Evolutionary conservation across 1,140 invertebrate genomes (phyloP).

Genomic region (Drosophila ogumai): DNA sequence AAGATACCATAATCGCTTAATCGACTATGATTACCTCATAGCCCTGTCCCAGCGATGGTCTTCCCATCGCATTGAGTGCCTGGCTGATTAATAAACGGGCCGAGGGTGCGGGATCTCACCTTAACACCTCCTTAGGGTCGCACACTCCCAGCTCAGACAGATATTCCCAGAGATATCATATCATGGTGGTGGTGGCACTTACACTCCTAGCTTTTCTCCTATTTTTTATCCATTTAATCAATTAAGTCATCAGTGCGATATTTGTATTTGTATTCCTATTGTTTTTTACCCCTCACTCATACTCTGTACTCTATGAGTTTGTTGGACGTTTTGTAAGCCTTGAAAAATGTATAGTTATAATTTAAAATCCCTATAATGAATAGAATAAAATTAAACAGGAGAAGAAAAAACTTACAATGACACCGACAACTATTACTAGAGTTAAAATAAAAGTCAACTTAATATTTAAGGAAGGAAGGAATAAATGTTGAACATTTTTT

Average conservation of each 20-base stretch:
- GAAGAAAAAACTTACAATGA: too few relatives aligned
- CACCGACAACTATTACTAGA: too few relatives aligned
- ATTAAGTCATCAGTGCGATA: slow-evolving; percentile 62
- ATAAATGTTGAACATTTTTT: too few relatives aligned
- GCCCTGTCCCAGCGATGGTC: slow-evolving; percentile 12
- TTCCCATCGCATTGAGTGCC: slow-evolving; percentile 41
- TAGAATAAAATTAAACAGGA: background rate
- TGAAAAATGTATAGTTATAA: background rate
- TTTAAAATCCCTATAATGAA: background rate
- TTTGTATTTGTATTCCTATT: slow-evolving; percentile 52
- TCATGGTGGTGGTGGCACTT: slow-evolving; percentile 34
- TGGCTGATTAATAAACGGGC: slow-evolving; percentile 42
- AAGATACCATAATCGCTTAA: slow-evolving; percentile 47
- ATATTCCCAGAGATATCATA: slow-evolving; percentile 44
- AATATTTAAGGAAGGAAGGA: too few relatives aligned
- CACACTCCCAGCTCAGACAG: slow-evolving; percentile 24
- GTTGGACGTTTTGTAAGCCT: background rate
- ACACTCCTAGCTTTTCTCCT: slow-evolving; percentile 33
- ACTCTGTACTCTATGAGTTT: background rate
- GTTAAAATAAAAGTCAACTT: too few relatives aligned
- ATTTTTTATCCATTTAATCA: slow-evolving; percentile 66
- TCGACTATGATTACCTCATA: slow-evolving; percentile 49
- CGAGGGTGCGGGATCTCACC: slow-evolving; percentile 40
- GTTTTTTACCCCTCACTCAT: slow-evolving; percentile 7
- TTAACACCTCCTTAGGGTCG: slow-evolving; percentile 58